A percentile compares a stretch with the other conserved stretches of the same genome.
These are phyloP conservation scores for Phymanthus crucifer DNA, from an alignment of 92 coral and sea anemone genomes.

Conservation along the genomic window DNA sequence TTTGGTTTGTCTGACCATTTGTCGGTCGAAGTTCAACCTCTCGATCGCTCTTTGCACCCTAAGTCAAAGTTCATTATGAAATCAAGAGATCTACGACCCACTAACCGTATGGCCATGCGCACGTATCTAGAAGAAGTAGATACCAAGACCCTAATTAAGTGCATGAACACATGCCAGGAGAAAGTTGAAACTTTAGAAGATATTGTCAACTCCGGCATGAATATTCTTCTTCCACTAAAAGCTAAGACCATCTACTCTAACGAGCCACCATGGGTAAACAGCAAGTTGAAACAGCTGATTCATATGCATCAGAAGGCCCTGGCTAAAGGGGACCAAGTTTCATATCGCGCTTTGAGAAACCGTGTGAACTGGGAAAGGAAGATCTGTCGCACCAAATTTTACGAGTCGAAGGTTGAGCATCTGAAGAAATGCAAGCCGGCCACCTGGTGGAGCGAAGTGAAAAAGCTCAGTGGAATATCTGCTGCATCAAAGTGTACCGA, in stretches of 20 bases:
- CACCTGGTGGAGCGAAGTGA: constrained; percentile 50
- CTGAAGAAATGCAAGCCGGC: constrained; percentile 40
- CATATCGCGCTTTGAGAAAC: constrained; percentile 31
- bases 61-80: background rate
- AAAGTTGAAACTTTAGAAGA: too few relatives aligned
- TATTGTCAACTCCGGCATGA: too few relatives aligned
- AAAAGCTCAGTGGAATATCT: constrained; percentile 44
- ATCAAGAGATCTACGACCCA: constrained; percentile 1
- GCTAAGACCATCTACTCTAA: constrained; percentile 11
- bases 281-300: constrained; percentile 34
- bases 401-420: constrained; percentile 49
- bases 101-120: too few relatives aligned
- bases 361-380: constrained; percentile 39
- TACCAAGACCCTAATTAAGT: too few relatives aligned
- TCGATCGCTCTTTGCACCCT: background rate
- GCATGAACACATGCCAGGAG: too few relatives aligned
- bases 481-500: constrained; percentile 30
- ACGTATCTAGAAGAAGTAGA: too few relatives aligned
- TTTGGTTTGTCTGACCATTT: constrained; percentile 1
- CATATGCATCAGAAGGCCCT: constrained; percentile 34
- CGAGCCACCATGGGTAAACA: constrained; percentile 50
- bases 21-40: background rate
- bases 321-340: constrained; percentile 19
- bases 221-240: constrained; percentile 34
- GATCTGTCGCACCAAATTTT: constrained; percentile 45